These are phyloP conservation scores for Ailuropoda melanoleuca DNA, from an alignment of 2,113 vertebrate genomes.

Conservation along the genomic window DNA sequence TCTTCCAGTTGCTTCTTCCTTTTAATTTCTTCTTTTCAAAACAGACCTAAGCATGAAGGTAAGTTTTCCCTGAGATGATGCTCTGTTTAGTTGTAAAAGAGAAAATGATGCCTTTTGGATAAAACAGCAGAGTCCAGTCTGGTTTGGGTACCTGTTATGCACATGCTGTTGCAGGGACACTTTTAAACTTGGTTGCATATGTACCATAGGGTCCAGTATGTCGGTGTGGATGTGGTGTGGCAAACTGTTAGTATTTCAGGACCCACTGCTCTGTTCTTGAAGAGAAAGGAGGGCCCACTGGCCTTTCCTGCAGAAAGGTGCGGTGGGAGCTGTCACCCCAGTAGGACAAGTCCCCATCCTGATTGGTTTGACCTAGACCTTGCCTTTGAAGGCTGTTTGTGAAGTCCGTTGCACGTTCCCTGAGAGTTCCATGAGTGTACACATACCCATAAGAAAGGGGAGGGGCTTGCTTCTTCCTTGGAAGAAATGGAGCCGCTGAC, in stretches of 20 bases:
- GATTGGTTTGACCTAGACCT: neutral
- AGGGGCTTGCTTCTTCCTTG: neutral
- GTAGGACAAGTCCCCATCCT: neutral
- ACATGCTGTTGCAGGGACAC: too few relatives aligned
- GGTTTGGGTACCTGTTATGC: too few relatives aligned
- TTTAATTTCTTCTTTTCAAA: neutral
- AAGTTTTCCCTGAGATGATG: neutral
- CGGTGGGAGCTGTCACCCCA: neutral
- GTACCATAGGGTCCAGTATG: neutral
- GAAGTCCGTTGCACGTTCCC: neutral
- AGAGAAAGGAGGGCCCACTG: neutral
- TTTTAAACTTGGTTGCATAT: neutral
- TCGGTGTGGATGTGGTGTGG: neutral
- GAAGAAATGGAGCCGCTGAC: neutral
- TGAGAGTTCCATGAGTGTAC: neutral
- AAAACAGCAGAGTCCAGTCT: neutral
- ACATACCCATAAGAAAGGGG: neutral
- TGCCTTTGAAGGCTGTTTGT: neutral
- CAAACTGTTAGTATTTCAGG: neutral
- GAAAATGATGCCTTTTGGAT: neutral
- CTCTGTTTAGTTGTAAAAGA: neutral
- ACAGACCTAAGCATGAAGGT: neutral
- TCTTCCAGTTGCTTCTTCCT: neutral
- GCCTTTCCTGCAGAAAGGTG: neutral
- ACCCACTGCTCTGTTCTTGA: neutral